Percentiles rank a stretch among this genome's conserved stretches.
Conservation (phyloP, 2,113 vertebrate genomes). For the Boleophthalmus pectinirostris region DNA sequence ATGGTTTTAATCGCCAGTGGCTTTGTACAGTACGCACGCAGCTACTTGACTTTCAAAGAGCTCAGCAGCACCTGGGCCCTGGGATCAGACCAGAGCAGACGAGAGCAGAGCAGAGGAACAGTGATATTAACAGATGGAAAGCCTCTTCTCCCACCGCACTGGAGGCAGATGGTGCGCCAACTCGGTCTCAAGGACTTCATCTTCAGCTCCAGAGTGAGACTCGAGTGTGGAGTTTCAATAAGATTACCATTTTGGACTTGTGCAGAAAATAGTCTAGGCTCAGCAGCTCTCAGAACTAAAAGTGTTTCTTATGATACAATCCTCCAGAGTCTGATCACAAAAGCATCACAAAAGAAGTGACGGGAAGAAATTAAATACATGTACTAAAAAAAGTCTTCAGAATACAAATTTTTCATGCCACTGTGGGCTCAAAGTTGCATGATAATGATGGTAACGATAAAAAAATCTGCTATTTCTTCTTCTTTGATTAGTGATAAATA, state of each 20-base stretch:
- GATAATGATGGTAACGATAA: too few relatives aligned
- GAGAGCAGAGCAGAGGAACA: conserved; percentile 40
- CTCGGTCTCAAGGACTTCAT: conserved; percentile 40
- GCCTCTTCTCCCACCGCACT: conserved; percentile 36
- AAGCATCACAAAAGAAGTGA: not conserved
- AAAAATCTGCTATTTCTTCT: too few relatives aligned
- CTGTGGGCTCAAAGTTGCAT: not conserved
- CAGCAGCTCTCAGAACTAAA: not conserved
- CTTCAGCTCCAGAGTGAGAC: conserved; percentile 33
- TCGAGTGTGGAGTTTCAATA: conserved; percentile 16
- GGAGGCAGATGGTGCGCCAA: conserved; percentile 48
- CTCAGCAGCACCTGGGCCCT: conserved; percentile 46
- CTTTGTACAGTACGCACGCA: conserved; percentile 22
- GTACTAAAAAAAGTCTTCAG: too few relatives aligned
- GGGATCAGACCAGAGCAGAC: conserved; percentile 20
- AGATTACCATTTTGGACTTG: conserved; percentile 9
- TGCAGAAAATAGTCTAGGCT: not conserved
- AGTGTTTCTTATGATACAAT: not conserved
- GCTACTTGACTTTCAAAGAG: conserved; percentile 28
- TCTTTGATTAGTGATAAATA: too few relatives aligned
- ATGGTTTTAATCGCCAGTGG: conserved; percentile 7
- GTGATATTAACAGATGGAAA: conserved; percentile 48
- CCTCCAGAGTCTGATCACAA: not conserved
- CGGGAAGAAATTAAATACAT: too few relatives aligned
- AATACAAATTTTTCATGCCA: not conserved